Evolutionary conservation across 2,113 vertebrate genomes (phyloP).

Genomic region (Brienomyrus brachyistius): DNA sequence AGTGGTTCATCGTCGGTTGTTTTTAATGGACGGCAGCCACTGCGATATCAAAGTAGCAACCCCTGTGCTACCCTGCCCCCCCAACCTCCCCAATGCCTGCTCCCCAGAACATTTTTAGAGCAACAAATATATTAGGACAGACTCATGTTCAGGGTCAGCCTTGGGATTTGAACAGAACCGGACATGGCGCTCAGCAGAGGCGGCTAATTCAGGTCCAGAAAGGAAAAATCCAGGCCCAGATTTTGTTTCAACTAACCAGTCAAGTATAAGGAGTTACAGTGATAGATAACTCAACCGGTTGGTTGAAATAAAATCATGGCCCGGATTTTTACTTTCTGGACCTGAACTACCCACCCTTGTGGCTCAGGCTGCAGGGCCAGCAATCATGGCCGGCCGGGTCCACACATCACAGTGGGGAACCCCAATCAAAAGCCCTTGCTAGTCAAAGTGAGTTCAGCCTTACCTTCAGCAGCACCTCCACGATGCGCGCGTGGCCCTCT

Average conservation of each 20-base stretch:
- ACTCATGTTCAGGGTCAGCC: not conserved
- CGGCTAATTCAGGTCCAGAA: not conserved
- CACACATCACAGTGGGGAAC: not conserved
- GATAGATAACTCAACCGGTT: not conserved
- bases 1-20: not conserved
- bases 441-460: not conserved
- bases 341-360: not conserved
- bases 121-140: not conserved
- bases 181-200: not conserved
- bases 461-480: conserved; percentile 81
- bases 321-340: not conserved
- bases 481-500: conserved; percentile 76
- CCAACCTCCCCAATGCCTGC: too few relatives aligned
- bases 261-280: not conserved
- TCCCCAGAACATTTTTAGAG: not conserved
- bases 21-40: conserved; percentile 6
- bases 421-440: not conserved
- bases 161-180: not conserved
- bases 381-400: not conserved
- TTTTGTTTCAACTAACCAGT: not conserved
- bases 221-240: not conserved
- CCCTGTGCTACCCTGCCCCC: not conserved
- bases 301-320: not conserved
- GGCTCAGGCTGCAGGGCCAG: not conserved
- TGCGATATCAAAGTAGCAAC: not conserved